Conservation (phyloP, 2,797 vertebrate species). For the Tenualosa ilisha region DNA sequence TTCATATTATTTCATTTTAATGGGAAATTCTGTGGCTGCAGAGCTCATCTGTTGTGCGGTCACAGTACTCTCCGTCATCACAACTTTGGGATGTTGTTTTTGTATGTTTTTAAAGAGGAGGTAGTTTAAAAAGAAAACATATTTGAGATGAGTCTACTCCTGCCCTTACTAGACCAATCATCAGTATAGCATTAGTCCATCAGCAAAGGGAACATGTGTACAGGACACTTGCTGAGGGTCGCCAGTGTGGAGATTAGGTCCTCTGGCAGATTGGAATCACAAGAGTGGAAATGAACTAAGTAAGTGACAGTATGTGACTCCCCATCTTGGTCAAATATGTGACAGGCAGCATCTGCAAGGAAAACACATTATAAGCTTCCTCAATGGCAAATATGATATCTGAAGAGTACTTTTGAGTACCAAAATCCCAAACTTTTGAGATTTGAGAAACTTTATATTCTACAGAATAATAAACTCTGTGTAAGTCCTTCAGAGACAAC, state of each 20-base stretch:
- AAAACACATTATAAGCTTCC: background rate
- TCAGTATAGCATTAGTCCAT: background rate
- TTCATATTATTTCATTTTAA: slow-evolving; percentile 1
- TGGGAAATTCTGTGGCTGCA: background rate
- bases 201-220: background rate
- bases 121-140: slow-evolving; percentile 19
- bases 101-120: slow-evolving; percentile 4
- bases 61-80: slow-evolving; percentile 5
- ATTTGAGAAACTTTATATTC: no score
- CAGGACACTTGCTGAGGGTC: background rate
- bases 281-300: background rate
- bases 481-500: background rate
- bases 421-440: no score
- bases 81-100: background rate
- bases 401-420: no score
- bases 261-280: slow-evolving; percentile 10
- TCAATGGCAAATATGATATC: no score
- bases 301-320: slow-evolving; percentile 4
- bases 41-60: background rate
- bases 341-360: slow-evolving; percentile 43
- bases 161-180: background rate
- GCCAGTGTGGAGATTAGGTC: background rate
- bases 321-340: slow-evolving; percentile 30
- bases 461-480: no score
- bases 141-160: background rate